phyloP scores from a whole-genome alignment of 2,113 vertebrate genomes.

The Leucopsar rothschildi region DNA sequence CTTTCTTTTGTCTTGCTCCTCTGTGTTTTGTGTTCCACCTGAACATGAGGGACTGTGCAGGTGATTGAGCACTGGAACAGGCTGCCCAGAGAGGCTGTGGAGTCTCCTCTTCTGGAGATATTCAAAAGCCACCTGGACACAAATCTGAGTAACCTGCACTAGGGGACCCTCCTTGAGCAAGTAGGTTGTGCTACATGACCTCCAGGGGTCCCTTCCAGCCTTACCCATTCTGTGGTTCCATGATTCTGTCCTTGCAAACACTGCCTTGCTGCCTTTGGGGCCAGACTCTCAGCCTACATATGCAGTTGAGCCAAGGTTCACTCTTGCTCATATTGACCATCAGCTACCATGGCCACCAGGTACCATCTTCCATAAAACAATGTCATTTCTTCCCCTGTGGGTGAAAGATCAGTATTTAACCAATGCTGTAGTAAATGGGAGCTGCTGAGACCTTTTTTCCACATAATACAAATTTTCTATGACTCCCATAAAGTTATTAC shows the following conservation, averaged over 20 bases:
- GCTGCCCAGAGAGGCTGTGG: not conserved
- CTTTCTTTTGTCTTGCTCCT: not conserved
- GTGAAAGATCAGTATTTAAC: not conserved
- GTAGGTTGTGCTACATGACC: not conserved
- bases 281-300: not conserved
- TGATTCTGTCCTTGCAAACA: not conserved
- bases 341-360: not conserved
- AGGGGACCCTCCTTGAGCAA: not conserved
- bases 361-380: not conserved
- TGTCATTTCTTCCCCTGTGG: not conserved
- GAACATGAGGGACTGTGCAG: not conserved
- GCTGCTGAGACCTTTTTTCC: not conserved
- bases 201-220: not conserved
- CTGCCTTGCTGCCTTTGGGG: not conserved
- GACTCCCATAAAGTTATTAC: not conserved
- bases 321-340: not conserved
- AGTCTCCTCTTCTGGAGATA: not conserved
- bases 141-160: not conserved
- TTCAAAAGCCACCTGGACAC: not conserved
- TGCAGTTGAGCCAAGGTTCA: accelerated
- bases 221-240: not conserved
- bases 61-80: not conserved
- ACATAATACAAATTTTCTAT: not conserved
- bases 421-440: not conserved
- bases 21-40: not conserved